Evolutionary conservation across 2,113 vertebrate species (phyloP).

Genomic region (Pangasianodon hypophthalmus): DNA sequence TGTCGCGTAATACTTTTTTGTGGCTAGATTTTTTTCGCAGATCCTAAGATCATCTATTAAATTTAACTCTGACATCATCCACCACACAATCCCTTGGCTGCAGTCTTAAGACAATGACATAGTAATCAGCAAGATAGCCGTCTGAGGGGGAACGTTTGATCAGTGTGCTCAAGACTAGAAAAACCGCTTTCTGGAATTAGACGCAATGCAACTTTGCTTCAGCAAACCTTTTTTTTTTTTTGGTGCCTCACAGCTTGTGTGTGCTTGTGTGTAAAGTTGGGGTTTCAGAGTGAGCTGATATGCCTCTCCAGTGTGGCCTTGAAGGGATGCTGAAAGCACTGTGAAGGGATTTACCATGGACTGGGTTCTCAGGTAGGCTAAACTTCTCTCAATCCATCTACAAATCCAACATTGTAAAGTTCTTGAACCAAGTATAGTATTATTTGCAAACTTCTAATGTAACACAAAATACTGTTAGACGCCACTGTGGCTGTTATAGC

Average conservation of each 20-base stretch:
- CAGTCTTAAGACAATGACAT: slow-evolving; percentile 14
- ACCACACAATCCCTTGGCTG: background rate
- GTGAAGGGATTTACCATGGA: slow-evolving; percentile 26
- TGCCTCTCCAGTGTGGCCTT: background rate
- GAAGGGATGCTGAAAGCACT: slow-evolving; percentile 10
- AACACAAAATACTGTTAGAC: background rate
- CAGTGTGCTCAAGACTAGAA: slow-evolving; percentile 1
- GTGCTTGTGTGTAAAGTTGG: slow-evolving; percentile 12
- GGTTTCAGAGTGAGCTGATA: background rate
- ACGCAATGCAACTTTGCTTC: slow-evolving; percentile 28
- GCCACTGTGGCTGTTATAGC: background rate
- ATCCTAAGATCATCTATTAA: slow-evolving; percentile 32
- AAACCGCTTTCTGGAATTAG: slow-evolving; percentile 30
- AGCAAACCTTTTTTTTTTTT: background rate
- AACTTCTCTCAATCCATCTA: background rate
- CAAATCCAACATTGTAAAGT: background rate
- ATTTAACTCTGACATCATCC: slow-evolving; percentile 28
- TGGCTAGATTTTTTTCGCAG: background rate
- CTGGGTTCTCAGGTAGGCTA: slow-evolving; percentile 39
- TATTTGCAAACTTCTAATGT: background rate
- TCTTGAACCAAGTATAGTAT: background rate
- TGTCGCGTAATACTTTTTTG: slow-evolving; percentile 7
- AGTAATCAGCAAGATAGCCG: slow-evolving; percentile 12
- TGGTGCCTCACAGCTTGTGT: slow-evolving; percentile 1
- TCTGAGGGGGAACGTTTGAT: slow-evolving; percentile 15